phyloP scores from a whole-genome alignment of 2,888 invertebrate genomes.

The Hartigia nigra region DNA sequence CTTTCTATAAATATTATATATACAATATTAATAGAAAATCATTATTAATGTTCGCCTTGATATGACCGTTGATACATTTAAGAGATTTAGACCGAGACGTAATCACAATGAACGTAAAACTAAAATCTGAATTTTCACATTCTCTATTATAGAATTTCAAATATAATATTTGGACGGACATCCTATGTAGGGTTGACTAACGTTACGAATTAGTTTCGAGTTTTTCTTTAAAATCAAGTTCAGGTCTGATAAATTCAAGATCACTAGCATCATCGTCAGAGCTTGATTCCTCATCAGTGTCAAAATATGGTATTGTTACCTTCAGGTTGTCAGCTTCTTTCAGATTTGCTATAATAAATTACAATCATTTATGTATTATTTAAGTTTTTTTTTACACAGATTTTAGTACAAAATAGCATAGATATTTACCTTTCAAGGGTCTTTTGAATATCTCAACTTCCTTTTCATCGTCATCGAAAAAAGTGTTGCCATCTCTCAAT shows the following conservation, averaged over 20 bases:
- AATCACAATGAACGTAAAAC: not conserved
- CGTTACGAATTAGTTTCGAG: not conserved
- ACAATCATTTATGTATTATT: not conserved
- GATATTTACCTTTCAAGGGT: slow-evolving; percentile 52
- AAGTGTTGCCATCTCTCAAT: slow-evolving; percentile 69
- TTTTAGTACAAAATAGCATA: no score
- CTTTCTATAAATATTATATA: not conserved
- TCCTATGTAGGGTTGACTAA: not conserved
- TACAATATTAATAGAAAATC: not conserved
- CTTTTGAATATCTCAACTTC: slow-evolving; percentile 68
- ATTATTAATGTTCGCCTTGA: not conserved
- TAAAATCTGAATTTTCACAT: not conserved
- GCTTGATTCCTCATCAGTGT: slow-evolving; percentile 75
- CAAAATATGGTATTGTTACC: slow-evolving; percentile 75
- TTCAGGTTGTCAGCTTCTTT: slow-evolving; percentile 44
- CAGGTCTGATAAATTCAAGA: slow-evolving; percentile 69
- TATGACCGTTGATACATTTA: not conserved
- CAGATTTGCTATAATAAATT: slow-evolving; percentile 31
- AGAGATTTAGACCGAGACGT: not conserved
- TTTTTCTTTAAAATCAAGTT: slow-evolving; percentile 37
- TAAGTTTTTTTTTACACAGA: no score
- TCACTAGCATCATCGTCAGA: slow-evolving; percentile 72
- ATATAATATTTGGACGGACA: not conserved
- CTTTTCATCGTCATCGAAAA: slow-evolving; percentile 68
- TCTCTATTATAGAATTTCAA: not conserved